Evolutionary conservation across 2,113 vertebrate species (phyloP), one percentile per base, ranked within the genome.

Genomic region (Solea solea): DNA sequence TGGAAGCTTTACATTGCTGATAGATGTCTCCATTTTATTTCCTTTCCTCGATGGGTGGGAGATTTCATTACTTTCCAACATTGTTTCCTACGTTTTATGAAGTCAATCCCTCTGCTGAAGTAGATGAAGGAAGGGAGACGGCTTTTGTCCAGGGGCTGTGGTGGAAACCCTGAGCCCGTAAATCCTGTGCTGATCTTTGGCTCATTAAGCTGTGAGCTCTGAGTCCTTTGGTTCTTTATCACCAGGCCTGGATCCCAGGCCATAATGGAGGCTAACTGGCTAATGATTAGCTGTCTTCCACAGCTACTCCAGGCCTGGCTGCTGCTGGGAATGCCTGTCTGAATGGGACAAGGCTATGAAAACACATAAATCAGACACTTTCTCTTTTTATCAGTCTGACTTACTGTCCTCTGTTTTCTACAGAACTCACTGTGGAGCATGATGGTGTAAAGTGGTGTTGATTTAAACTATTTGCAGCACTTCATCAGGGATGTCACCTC

Each of bases 251-350:
- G 76, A 88, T 91, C 76, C 76, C 82, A 52, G 82, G 69, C 79
- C 78, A 77, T 90, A 89, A 92, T 85, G 54, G 85, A 78, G 85
- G 82, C 87, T 90, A 90, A 89, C 90, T 88, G 88, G 89, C 86
- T 90, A 91, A 92, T 91, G 87, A 91, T 92, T 89, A 87, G 89
- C 91, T 85, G 88, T 91, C 87, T 55, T 74, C 80, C 63, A 21
- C 83, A 77, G 78, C 72, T 74, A 66, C 70, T 80, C 51, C 69
- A 56, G 72, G 72, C 72, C 68, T 65, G 60, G 65, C 64, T 59
- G 73, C 63, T 75, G 61, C 77, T 84, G 81, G 41, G 39, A 64
- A 42, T 85, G 80, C 78, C 67, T 56, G 25, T 64, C 60, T 70
- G 66, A 58, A 51, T 28, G 12, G 12, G 55, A 74, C 14, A 54